Evolutionary conservation across 2,113 vertebrate species (phyloP).

Genomic region (Hypanus sabinus): DNA sequence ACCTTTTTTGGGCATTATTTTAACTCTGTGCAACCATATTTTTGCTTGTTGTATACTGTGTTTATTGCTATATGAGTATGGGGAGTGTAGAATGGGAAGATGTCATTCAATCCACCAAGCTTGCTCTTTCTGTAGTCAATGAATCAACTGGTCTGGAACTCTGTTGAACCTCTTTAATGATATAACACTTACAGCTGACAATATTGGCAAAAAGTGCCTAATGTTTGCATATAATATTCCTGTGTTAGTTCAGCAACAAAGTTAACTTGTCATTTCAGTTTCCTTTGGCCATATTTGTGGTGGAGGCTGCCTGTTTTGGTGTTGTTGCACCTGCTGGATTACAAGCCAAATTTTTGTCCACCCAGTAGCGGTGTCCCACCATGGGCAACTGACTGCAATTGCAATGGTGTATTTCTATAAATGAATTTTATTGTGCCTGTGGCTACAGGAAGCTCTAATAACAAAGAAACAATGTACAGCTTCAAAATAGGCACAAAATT

Average conservation of each 20-base stretch:
- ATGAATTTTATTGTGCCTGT: not conserved
- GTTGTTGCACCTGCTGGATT: not conserved
- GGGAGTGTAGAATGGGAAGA: not conserved
- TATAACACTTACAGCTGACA: not conserved
- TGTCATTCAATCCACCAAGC: not conserved
- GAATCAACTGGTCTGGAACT: not conserved
- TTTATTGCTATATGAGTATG: not conserved
- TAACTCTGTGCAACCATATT: not conserved
- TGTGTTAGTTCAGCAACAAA: not conserved
- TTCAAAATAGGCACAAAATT: not conserved
- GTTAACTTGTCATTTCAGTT: not conserved
- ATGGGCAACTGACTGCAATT: not conserved
- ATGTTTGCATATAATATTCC: not conserved
- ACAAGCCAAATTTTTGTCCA: too few relatives aligned
- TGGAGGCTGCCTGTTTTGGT: not conserved
- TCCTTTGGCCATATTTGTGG: not conserved
- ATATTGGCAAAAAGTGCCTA: not conserved
- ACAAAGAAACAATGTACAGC: too few relatives aligned
- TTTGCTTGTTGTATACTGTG: not conserved
- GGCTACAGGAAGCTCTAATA: not conserved
- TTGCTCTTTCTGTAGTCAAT: not conserved
- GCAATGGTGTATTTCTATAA: not conserved
- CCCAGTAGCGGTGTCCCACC: not conserved
- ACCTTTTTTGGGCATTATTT: not conserved
- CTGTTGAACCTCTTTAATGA: not conserved